phyloP scores from a whole-genome alignment of 2,888 invertebrate species.

The Drosophila lutescens region DNA sequence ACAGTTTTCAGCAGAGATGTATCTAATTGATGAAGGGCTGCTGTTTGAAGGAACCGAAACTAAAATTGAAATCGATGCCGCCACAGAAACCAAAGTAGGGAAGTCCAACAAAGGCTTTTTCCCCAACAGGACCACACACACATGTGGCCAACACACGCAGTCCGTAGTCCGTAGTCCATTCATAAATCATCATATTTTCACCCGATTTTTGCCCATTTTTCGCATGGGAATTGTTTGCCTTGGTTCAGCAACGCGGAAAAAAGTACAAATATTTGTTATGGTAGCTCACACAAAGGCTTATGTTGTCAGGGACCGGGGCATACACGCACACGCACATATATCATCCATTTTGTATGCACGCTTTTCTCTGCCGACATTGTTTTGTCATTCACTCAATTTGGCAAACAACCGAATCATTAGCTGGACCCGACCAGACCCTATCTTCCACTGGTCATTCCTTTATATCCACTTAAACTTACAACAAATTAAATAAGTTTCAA shows the following conservation, averaged over 20 bases:
- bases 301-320: slow-evolving; percentile 46
- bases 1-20: slow-evolving; percentile 41
- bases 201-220: slow-evolving; percentile 42
- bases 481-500: slow-evolving; percentile 78
- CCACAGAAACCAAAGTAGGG: slow-evolving; percentile 11
- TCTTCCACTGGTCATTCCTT: slow-evolving; percentile 1
- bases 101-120: slow-evolving; percentile 6
- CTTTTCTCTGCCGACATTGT: slow-evolving; percentile 8
- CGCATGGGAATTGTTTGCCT: slow-evolving; percentile 58
- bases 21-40: slow-evolving; percentile 47
- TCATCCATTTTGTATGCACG: slow-evolving; percentile 7
- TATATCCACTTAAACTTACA: slow-evolving; percentile 55
- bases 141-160: neutral
- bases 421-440: slow-evolving; percentile 3
- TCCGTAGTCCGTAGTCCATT: slow-evolving; percentile 42
- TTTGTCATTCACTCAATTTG: slow-evolving; percentile 36
- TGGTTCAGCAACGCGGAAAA: slow-evolving; percentile 57
- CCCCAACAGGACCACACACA: neutral
- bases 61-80: slow-evolving; percentile 65
- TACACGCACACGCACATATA: neutral
- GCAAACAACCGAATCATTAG: slow-evolving; percentile 42
- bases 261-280: slow-evolving; percentile 67
- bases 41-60: slow-evolving; percentile 31
- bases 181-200: slow-evolving; percentile 73
- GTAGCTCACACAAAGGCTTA: slow-evolving; percentile 57